Percentiles rank a stretch among this genome's conserved stretches.
phyloP scores from a whole-genome alignment of 2,888 invertebrate genomes.

The Erannis defoliaria region DNA sequence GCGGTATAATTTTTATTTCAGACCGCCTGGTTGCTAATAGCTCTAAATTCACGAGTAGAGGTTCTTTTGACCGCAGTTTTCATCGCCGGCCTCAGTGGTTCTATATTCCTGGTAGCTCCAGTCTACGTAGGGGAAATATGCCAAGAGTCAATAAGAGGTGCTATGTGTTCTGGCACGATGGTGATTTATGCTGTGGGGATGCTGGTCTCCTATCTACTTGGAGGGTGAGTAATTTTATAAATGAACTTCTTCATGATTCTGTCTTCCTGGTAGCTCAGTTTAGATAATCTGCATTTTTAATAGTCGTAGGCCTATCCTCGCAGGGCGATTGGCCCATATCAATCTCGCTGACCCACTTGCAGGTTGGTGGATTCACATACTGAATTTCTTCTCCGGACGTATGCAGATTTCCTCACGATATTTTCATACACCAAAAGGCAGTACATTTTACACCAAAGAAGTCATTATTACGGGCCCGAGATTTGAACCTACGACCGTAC shows the following conservation, averaged over 20 bases:
- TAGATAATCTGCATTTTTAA: no score
- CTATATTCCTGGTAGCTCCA: conserved; percentile 58
- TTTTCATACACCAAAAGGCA: no score
- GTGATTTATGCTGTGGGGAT: conserved; percentile 66
- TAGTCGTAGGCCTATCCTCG: no score
- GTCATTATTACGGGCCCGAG: no score
- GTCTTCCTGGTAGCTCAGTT: not conserved
- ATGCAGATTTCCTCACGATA: no score
- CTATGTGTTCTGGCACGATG: conserved; percentile 63
- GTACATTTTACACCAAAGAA: no score
- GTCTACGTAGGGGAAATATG: conserved; percentile 71
- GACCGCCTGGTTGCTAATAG: conserved; percentile 68
- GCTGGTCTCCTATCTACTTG: conserved; percentile 66
- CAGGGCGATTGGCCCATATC: no score
- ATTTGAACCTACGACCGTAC: no score
- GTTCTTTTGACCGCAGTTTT: conserved; percentile 62
- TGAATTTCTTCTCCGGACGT: no score
- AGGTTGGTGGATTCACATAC: no score
- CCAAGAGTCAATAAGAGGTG: conserved; percentile 70
- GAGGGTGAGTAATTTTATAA: conserved; percentile 49
- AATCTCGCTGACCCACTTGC: no score
- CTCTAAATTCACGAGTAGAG: conserved; percentile 58
- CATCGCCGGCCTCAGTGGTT: conserved; percentile 63
- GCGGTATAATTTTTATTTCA: conserved; percentile 44
- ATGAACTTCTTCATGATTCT: not conserved